These are phyloP conservation scores for Hirtodrosophila alboralis DNA, from an alignment of 2,888 invertebrate species.

Conservation along the genomic window DNA sequence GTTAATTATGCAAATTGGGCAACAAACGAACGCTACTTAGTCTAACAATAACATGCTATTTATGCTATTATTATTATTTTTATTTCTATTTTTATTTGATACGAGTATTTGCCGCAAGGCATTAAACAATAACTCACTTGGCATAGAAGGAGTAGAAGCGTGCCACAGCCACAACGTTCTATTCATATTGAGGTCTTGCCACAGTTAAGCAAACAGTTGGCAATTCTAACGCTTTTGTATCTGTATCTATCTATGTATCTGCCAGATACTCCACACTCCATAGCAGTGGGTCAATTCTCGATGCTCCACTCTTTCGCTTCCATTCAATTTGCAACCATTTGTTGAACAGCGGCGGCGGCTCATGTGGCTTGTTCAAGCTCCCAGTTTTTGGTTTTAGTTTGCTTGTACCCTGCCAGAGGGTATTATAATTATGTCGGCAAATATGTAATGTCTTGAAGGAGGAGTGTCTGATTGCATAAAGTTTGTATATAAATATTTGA, in stretches of 20 bases:
- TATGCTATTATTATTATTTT: too few relatives aligned
- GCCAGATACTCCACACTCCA: constrained; percentile 11
- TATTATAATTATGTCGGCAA: too few relatives aligned
- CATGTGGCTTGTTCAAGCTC: constrained; percentile 33
- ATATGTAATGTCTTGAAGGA: too few relatives aligned
- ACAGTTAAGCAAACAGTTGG: constrained; percentile 55
- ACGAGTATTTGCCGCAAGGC: constrained; percentile 31
- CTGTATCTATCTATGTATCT: constrained; percentile 21
- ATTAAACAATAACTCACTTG: constrained; percentile 9
- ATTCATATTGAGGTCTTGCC: constrained; percentile 67
- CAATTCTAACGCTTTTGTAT: constrained; percentile 55
- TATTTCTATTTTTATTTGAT: constrained; percentile 6
- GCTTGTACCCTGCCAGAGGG: too few relatives aligned
- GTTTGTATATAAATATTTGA: too few relatives aligned
- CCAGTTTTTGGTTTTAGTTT: too few relatives aligned
- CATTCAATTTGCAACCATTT: constrained; percentile 59
- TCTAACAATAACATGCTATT: constrained; percentile 12
- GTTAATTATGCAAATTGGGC: constrained; percentile 74
- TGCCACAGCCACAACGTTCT: constrained; percentile 51
- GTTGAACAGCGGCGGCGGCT: constrained; percentile 5
- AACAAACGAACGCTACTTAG: constrained; percentile 19
- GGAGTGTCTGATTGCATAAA: too few relatives aligned
- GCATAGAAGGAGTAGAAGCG: constrained; percentile 39
- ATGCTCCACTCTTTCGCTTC: constrained; percentile 48
- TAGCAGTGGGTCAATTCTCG: constrained; percentile 64